A percentile compares a stretch with the other conserved stretches of the same genome.
These are phyloP conservation scores for Phengaris alcon DNA, from an alignment of 2,888 invertebrate species.

Conservation along the genomic window DNA sequence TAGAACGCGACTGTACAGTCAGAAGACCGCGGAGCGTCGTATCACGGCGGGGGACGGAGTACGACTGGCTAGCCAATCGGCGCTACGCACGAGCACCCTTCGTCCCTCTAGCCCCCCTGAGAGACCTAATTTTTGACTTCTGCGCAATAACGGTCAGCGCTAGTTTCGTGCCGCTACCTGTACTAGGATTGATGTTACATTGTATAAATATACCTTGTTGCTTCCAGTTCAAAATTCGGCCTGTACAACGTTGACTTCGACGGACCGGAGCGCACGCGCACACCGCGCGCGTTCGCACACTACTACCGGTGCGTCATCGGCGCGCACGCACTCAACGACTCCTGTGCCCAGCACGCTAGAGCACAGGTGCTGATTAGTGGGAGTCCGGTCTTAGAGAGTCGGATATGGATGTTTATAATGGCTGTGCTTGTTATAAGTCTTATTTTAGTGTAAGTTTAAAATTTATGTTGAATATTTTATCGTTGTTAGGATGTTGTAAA, in stretches of 20 bases:
- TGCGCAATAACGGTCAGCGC: no score
- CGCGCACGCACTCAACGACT: constrained; percentile 1
- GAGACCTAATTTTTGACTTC: no score
- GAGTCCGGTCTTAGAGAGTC: background rate
- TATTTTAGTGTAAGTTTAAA: no score
- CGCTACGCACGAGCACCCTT: no score
- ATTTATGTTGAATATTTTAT: no score
- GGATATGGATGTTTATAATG: background rate
- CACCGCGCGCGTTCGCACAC: constrained; percentile 37
- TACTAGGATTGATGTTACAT: background rate
- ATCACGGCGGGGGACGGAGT: no score
- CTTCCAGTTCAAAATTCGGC: constrained; percentile 40
- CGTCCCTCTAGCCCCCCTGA: no score
- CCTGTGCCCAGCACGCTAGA: background rate
- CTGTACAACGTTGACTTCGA: constrained; percentile 41
- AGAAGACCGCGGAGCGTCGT: no score
- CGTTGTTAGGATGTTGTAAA: no score
- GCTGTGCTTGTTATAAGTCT: background rate
- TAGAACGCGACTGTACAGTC: no score
- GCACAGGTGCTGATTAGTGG: background rate
- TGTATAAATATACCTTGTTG: background rate
- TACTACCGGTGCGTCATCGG: constrained; percentile 50
- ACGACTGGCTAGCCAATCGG: no score
- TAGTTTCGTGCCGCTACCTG: no score
- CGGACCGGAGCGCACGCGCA: constrained; percentile 36